A percentile compares a stretch with the other conserved stretches of the same genome.
Evolutionary conservation across 2,113 vertebrate species (phyloP).

Genomic region (Leptosomus discolor): DNA sequence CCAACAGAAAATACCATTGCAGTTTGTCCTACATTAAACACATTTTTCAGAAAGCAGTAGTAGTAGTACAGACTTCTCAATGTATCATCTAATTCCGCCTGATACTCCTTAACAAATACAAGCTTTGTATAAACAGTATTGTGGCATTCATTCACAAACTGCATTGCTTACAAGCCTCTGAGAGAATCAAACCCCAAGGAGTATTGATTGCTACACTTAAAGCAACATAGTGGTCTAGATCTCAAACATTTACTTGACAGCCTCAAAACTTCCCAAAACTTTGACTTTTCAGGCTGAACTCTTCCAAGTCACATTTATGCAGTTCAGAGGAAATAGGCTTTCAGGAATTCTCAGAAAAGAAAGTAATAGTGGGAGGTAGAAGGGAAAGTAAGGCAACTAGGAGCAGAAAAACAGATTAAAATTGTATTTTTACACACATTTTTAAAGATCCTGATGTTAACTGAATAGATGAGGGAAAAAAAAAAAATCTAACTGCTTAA

Average conservation of each 20-base stretch:
- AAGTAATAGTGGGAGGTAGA: background rate
- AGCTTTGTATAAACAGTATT: background rate
- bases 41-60: background rate
- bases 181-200: background rate
- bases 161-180: background rate
- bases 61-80: background rate
- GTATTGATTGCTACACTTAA: background rate
- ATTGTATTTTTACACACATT: background rate
- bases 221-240: background rate
- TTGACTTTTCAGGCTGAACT: background rate
- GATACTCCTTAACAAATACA: background rate
- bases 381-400: background rate
- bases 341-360: background rate
- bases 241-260: background rate
- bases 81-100: background rate
- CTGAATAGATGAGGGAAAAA: background rate
- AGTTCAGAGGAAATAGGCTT: background rate
- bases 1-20: background rate
- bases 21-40: background rate
- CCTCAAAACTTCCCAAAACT: slow-evolving; percentile 10
- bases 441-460: background rate
- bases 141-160: background rate
- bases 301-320: background rate
- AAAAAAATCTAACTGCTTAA: background rate
- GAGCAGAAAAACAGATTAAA: background rate